Base-by-base conservation (phyloP, 2,888 invertebrate species). In the Pristionchus maxplancki region DNA sequence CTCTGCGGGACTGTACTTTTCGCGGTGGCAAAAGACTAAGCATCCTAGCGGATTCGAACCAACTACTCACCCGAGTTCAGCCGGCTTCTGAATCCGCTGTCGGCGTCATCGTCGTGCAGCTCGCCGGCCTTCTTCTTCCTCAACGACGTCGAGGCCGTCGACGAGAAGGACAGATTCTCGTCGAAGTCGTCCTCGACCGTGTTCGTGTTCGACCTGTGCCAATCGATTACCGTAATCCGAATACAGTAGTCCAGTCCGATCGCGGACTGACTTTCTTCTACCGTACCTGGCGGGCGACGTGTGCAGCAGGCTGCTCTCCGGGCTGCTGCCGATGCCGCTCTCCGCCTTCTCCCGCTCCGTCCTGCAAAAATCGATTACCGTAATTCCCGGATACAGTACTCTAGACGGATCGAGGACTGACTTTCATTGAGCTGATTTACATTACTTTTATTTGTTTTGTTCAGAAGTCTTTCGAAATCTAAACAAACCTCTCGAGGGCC, bases 21-120 rank as follows among this genome's bases (percentile, higher is more conserved):
- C n/a, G n/a, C n/a, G n/a, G 58, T 58, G 58, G 24, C 24, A 15
- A 17, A 58, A 20, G 15, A 20, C 20, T 58, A 5, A n/a, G n/a
- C n/a, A n/a, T n/a, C n/a, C n/a, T n/a, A n/a, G n/a, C n/a, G n/a
- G n/a, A n/a, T n/a, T n/a, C n/a, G n/a, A n/a, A n/a, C n/a, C n/a
- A n/a, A n/a, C n/a, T n/a, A n/a, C 64, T 58, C 40, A 82, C 86
- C 91, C 0, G 91, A 91, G 88, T 91, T 92, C 74, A 91, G 89
- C 48, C 93, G 86, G 15, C 90, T 90, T 44, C 92, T 89, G 91
- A 94, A 94, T 58, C 94, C 94, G 58, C 93, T 93, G 64, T 94
- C 93, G 88, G 94, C 94, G 53, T 92, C 92, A 78, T 92, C 92
- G 31, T 92, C 92, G 58, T 91, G 91, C 37, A 90, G 90, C 40